These are phyloP conservation scores for Sebastes oblongus DNA, from an alignment of 2,797 vertebrate genomes.

Conservation along the genomic window DNA sequence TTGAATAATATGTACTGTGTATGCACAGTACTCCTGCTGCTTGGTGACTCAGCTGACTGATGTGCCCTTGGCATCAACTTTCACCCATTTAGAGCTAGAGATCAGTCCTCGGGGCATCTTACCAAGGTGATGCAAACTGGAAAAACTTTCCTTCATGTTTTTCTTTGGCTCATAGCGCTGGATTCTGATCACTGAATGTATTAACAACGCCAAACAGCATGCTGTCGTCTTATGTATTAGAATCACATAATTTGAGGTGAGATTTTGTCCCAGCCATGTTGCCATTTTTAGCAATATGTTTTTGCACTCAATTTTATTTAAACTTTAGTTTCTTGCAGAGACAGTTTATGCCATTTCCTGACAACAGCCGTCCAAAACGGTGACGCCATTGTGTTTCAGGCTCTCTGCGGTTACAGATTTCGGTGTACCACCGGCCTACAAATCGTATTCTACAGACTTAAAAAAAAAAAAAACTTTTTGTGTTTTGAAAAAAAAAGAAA, in stretches of 20 bases:
- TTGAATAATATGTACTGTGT: not conserved
- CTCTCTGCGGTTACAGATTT: too few relatives aligned
- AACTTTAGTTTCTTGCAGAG: not conserved
- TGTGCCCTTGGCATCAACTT: slow-evolving; percentile 7
- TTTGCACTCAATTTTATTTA: not conserved
- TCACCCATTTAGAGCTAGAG: slow-evolving; percentile 5
- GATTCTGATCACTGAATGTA: not conserved
- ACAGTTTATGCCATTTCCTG: too few relatives aligned
- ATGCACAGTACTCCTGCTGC: not conserved
- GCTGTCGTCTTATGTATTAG: not conserved
- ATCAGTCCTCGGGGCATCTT: not conserved
- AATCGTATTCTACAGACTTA: too few relatives aligned
- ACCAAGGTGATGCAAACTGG: not conserved
- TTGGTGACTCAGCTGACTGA: not conserved
- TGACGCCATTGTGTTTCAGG: too few relatives aligned
- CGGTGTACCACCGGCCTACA: too few relatives aligned
- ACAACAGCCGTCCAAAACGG: too few relatives aligned
- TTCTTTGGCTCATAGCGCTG: not conserved
- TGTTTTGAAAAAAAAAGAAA: too few relatives aligned
- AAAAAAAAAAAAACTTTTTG: too few relatives aligned
- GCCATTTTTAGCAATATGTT: not conserved
- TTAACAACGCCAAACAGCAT: not conserved
- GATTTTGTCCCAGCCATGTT: too few relatives aligned
- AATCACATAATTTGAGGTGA: not conserved
- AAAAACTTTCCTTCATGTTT: not conserved